Evolutionary conservation across 2,797 vertebrate genomes (phyloP).

Genomic region (Pangasius macronema): DNA sequence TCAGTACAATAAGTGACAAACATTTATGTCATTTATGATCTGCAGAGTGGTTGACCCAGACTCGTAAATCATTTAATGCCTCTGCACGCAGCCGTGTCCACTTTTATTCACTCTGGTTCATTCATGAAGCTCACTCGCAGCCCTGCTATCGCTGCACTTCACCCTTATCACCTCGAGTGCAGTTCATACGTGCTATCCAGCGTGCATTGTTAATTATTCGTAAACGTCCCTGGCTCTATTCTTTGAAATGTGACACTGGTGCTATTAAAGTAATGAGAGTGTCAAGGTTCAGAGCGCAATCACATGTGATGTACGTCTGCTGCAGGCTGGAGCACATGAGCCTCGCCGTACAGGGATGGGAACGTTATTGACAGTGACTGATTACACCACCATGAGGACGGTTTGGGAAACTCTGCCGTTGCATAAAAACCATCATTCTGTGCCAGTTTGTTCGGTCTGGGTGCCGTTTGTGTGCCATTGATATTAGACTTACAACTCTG

Average conservation of each 20-base stretch:
- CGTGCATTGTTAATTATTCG: conserved; percentile 69
- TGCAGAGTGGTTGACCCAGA: not conserved
- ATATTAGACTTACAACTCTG: not conserved
- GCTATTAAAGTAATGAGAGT: conserved; percentile 62
- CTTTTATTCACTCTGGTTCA: conserved; percentile 32
- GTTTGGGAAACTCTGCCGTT: not conserved
- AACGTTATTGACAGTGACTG: not conserved
- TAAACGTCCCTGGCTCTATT: conserved; percentile 54
- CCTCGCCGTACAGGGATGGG: no score
- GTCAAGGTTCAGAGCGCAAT: conserved; percentile 72
- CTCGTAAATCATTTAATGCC: conserved; percentile 5
- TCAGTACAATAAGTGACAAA: not conserved
- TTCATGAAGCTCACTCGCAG: conserved; percentile 46
- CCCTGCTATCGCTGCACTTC: conserved; percentile 38
- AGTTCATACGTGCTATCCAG: conserved; percentile 46
- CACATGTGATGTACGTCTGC: conserved; percentile 36
- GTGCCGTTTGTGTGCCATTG: not conserved
- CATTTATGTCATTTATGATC: conserved; percentile 8
- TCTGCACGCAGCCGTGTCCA: not conserved
- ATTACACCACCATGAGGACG: not conserved
- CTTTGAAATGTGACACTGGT: conserved; percentile 67
- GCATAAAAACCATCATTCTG: no score
- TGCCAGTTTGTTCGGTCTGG: no score
- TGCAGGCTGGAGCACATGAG: conserved; percentile 4
- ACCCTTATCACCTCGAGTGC: conserved; percentile 46